Conservation (phyloP, 2,797 vertebrate species). For the Danio kyathit region DNA sequence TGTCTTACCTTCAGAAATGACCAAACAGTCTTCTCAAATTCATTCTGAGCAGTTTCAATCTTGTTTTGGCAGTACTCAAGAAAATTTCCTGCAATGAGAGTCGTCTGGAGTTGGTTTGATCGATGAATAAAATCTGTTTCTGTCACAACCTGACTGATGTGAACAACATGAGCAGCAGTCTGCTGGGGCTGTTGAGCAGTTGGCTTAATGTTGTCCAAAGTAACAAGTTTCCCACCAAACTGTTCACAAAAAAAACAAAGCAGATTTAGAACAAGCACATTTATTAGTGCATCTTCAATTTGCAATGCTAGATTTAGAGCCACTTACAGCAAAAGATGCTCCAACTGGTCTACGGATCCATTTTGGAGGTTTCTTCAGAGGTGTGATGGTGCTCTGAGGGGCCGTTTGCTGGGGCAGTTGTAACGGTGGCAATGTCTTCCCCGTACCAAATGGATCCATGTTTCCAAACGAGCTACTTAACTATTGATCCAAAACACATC, state of each 20-base stretch:
- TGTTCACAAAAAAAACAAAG: slow-evolving; percentile 53
- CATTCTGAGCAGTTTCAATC: slow-evolving; percentile 81
- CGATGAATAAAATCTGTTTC: slow-evolving; percentile 89
- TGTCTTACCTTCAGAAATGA: slow-evolving; percentile 91
- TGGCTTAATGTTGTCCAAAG: slow-evolving; percentile 82
- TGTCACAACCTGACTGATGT: slow-evolving; percentile 93
- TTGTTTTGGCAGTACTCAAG: slow-evolving; percentile 90
- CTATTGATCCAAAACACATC: slow-evolving; percentile 69
- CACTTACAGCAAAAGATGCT: slow-evolving; percentile 92
- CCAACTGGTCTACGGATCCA: slow-evolving; percentile 94
- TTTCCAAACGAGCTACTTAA: slow-evolving; percentile 93
- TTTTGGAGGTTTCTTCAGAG: slow-evolving; percentile 95
- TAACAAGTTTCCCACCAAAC: slow-evolving; percentile 97
- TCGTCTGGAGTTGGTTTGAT: slow-evolving; percentile 88
- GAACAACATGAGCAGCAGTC: slow-evolving; percentile 74
- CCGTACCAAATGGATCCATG: slow-evolving; percentile 94
- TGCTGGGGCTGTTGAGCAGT: slow-evolving; percentile 80
- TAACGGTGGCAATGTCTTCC: slow-evolving; percentile 89
- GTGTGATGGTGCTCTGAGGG: slow-evolving; percentile 77
- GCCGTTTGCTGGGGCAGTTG: slow-evolving; percentile 86
- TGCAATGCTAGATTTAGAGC: not conserved
- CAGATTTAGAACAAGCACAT: not conserved
- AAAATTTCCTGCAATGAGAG: slow-evolving; percentile 84
- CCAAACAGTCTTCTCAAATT: slow-evolving; percentile 94
- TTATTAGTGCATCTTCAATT: not conserved